phyloP scores from a whole-genome alignment of 2,797 vertebrate genomes.

The Sebastes steindachneri region DNA sequence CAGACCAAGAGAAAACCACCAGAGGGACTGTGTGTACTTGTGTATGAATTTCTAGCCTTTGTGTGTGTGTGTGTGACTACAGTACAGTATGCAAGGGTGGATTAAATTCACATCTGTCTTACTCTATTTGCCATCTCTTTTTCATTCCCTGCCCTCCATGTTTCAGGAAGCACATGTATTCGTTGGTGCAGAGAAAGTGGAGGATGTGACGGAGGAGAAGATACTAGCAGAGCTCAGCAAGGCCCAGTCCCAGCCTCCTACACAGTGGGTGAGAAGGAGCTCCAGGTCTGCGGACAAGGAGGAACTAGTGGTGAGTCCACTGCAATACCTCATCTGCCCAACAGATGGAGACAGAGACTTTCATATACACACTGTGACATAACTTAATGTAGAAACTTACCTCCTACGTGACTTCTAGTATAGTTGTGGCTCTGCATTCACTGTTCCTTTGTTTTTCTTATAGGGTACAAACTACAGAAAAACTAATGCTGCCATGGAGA shows the following conservation, averaged over 20 bases:
- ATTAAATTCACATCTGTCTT: conserved; percentile 42
- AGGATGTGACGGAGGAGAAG: conserved; percentile 86
- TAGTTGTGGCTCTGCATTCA: background rate
- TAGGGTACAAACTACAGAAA: conserved; percentile 92
- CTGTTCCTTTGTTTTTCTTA: background rate
- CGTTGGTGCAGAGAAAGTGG: conserved; percentile 78
- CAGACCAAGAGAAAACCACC: conserved; percentile 58
- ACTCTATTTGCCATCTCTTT: conserved; percentile 15
- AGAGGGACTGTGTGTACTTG: conserved; percentile 41
- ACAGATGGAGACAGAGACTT: conserved; percentile 71
- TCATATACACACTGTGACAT: background rate
- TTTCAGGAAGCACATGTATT: conserved; percentile 86
- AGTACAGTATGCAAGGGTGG: conserved; percentile 17
- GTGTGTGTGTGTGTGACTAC: conserved; percentile 9
- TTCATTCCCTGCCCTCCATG: conserved; percentile 30
- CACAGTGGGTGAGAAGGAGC: conserved; percentile 74
- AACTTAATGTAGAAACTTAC: too few relatives aligned
- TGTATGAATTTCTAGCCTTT: conserved; percentile 27
- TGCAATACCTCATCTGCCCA: conserved; percentile 39
- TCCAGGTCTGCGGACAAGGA: conserved; percentile 75
- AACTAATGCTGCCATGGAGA: conserved; percentile 90
- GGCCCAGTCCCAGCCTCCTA: conserved; percentile 61
- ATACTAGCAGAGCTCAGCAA: conserved; percentile 77
- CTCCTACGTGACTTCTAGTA: too few relatives aligned
- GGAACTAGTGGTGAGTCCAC: conserved; percentile 85